phyloP scores from a whole-genome alignment of 2,888 invertebrate genomes.

The Desoria tigrina region DNA sequence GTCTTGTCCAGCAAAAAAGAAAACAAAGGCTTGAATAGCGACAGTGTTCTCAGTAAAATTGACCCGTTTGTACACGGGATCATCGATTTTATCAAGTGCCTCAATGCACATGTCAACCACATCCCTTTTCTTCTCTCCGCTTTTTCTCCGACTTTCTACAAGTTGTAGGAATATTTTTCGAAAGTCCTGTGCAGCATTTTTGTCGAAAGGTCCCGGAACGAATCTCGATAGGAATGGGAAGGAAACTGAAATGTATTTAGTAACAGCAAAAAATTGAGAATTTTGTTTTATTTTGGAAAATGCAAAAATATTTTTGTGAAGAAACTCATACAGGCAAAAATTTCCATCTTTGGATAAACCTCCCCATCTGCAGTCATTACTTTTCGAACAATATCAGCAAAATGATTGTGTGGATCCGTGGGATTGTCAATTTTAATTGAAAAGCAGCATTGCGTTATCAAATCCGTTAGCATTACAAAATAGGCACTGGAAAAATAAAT shows the following conservation, averaged over 20 bases:
- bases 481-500: constrained; percentile 16
- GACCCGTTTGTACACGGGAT: constrained; percentile 39
- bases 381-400: constrained; percentile 29
- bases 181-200: constrained; percentile 23
- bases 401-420: constrained; percentile 21
- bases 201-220: constrained; percentile 17
- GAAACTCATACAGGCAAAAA: constrained; percentile 20
- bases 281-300: too few relatives aligned
- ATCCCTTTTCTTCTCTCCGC: constrained; percentile 32
- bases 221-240: constrained; percentile 39
- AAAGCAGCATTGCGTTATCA: constrained; percentile 32
- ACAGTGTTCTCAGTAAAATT: constrained; percentile 42
- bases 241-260: constrained; percentile 25
- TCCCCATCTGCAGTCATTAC: background rate
- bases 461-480: constrained; percentile 40
- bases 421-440: constrained; percentile 28
- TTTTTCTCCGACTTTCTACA: constrained; percentile 24
- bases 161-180: constrained; percentile 27
- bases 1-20: constrained; percentile 48
- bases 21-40: constrained; percentile 39
- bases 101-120: constrained; percentile 29
- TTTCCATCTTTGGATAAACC: background rate
- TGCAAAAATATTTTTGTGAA: too few relatives aligned
- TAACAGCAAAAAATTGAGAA: too few relatives aligned
- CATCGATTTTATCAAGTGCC: constrained; percentile 31